phyloP scores from a whole-genome alignment of 2,797 vertebrate genomes.

The Ciconia nigra region DNA sequence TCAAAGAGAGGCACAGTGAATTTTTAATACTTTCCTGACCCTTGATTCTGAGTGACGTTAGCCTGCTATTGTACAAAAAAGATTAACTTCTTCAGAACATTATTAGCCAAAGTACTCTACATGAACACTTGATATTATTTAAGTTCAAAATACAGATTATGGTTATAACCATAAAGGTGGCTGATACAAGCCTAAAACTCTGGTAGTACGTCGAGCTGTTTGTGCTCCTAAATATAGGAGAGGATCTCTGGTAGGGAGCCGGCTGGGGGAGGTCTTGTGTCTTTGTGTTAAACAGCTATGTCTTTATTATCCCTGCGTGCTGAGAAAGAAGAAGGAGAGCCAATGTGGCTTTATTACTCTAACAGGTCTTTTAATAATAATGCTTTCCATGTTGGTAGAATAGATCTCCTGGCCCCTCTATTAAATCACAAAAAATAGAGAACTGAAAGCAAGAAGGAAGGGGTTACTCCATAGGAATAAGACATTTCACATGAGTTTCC shows the following conservation, averaged over 20 bases:
- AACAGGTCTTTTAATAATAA: not conserved
- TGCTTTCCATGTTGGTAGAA: not conserved
- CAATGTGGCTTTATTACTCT: not conserved
- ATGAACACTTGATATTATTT: not conserved
- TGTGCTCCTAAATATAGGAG: not conserved
- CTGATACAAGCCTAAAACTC: not conserved
- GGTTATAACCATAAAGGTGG: not conserved
- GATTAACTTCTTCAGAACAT: not conserved
- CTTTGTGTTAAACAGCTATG: not conserved
- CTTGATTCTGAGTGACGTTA: not conserved
- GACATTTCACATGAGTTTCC: not conserved
- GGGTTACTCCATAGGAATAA: not conserved
- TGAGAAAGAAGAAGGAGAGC: not conserved
- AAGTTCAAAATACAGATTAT: not conserved
- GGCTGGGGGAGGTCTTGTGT: not conserved
- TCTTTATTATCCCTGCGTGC: not conserved
- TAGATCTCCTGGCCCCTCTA: not conserved
- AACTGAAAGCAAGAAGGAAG: not conserved
- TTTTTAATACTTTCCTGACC: not conserved
- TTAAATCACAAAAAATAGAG: not conserved
- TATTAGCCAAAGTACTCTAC: not conserved
- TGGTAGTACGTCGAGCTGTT: not conserved
- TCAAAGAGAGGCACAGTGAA: not conserved
- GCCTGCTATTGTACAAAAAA: not conserved
- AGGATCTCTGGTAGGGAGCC: not conserved